Evolutionary conservation across 2,797 vertebrate species (phyloP).

Genomic region (Neosilurus hyrtlii): DNA sequence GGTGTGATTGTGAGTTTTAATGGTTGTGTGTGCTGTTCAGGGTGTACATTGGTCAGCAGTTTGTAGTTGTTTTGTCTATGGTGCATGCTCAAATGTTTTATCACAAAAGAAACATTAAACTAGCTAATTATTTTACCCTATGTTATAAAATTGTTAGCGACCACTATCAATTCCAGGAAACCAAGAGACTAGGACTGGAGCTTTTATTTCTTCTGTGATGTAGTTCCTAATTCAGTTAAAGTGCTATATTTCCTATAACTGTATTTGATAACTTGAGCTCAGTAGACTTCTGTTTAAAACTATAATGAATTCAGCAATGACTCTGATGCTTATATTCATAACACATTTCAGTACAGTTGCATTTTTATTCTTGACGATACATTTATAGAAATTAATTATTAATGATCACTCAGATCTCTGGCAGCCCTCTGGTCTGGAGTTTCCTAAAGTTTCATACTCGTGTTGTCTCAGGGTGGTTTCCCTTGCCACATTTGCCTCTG

Average conservation of each 20-base stretch:
- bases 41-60: neutral
- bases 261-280: no score
- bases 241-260: neutral
- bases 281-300: no score
- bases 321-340: neutral
- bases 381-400: neutral
- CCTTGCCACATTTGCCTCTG: neutral
- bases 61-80: neutral
- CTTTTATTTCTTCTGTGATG: neutral
- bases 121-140: neutral
- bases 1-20: no score
- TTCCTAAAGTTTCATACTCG: neutral
- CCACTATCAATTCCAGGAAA: neutral
- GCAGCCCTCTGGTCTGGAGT: neutral
- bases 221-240: neutral
- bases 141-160: neutral
- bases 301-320: neutral
- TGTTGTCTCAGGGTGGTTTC: neutral
- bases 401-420: neutral
- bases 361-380: neutral
- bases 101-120: no score
- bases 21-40: no score
- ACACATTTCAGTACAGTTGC: neutral
- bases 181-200: neutral
- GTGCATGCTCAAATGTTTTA: neutral